These are phyloP conservation scores for Polyergus mexicanus DNA, from an alignment of 1,140 invertebrate genomes.

Conservation along the genomic window DNA sequence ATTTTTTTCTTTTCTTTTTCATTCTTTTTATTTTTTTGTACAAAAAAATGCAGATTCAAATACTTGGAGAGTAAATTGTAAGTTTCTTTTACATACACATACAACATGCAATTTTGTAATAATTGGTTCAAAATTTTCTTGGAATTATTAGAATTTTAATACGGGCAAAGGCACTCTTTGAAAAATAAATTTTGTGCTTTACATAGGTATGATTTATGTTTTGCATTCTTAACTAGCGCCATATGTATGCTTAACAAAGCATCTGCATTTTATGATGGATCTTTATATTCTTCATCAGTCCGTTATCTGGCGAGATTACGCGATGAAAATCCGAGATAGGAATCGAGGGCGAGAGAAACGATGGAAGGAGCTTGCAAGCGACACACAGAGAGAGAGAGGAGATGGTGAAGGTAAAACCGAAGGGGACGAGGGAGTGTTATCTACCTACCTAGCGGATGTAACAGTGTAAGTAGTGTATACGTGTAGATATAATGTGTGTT, in stretches of 20 bases:
- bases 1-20: background rate
- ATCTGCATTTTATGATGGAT: conserved; percentile 26
- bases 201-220: background rate
- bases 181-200: background rate
- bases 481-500: conserved; percentile 51
- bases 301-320: conserved; percentile 67
- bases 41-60: background rate
- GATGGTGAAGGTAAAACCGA: conserved; percentile 40
- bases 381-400: conserved; percentile 19
- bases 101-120: background rate
- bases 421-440: conserved; percentile 51
- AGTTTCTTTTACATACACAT: background rate
- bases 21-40: background rate
- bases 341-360: conserved; percentile 43
- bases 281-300: conserved; percentile 62
- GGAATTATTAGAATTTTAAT: background rate
- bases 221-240: background rate
- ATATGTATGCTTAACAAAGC: background rate
- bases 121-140: background rate
- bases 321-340: conserved; percentile 33
- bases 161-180: background rate
- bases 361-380: conserved; percentile 66
- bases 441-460: conserved; percentile 50
- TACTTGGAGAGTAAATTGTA: background rate
- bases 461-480: conserved; percentile 50